Evolutionary conservation across 2,113 vertebrate species (phyloP).

Genomic region (Clarias gariepinus): DNA sequence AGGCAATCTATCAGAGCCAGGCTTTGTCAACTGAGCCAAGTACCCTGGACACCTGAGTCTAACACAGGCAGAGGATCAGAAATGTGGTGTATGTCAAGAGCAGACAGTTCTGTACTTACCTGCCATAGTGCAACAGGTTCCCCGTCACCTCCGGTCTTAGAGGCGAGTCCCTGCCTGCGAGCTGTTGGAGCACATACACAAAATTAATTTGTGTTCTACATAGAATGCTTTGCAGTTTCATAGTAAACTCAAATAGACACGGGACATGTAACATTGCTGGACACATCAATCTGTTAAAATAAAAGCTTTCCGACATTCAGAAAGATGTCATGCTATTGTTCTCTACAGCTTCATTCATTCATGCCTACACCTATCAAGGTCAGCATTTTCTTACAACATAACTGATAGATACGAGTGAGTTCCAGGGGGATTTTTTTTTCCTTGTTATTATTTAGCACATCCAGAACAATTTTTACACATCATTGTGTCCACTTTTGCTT

Average conservation of each 20-base stretch:
- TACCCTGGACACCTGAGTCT: not conserved
- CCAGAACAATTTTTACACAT: too few relatives aligned
- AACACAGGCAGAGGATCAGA: slow-evolving; percentile 2
- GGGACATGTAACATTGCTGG: too few relatives aligned
- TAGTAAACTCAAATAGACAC: not conserved
- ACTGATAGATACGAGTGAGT: too few relatives aligned
- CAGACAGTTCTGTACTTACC: slow-evolving; percentile 70
- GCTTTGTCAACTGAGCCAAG: slow-evolving; percentile 22
- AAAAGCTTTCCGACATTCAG: too few relatives aligned
- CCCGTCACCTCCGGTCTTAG: slow-evolving; percentile 90
- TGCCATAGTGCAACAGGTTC: slow-evolving; percentile 96
- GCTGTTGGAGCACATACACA: slow-evolving; percentile 63
- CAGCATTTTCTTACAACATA: too few relatives aligned
- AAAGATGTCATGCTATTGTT: too few relatives aligned
- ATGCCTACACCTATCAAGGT: too few relatives aligned
- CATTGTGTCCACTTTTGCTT: too few relatives aligned
- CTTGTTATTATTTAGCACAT: too few relatives aligned
- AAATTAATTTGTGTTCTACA: not conserved
- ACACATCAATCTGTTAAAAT: too few relatives aligned
- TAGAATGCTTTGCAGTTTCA: not conserved
- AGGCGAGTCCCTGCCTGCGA: slow-evolving; percentile 94
- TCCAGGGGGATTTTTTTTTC: too few relatives aligned
- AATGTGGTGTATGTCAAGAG: not conserved
- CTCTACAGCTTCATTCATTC: too few relatives aligned
- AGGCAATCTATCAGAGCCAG: slow-evolving; percentile 15